Evolutionary conservation across 2,888 invertebrate species (phyloP).

Genomic region (Netelia melanura): DNA sequence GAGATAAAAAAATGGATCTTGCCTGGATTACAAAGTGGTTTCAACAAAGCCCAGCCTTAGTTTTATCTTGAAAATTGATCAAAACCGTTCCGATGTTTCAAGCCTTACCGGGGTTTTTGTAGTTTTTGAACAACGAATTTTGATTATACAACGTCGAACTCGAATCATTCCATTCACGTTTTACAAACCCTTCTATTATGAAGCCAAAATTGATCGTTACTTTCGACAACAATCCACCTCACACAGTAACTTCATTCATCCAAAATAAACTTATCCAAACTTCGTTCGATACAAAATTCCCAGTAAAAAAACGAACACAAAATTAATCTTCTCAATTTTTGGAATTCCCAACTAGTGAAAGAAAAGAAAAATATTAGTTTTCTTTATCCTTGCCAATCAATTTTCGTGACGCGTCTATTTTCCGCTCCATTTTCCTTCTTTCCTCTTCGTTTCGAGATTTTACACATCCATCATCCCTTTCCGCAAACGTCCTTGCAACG

Average conservation of each 20-base stretch:
- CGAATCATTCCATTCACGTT: background rate
- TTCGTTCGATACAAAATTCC: no score
- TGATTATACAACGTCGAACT: background rate
- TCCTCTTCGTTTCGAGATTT: background rate
- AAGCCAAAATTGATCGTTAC: no score
- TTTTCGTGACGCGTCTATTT: background rate
- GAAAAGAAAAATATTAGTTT: no score
- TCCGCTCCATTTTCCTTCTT: background rate
- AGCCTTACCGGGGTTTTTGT: background rate
- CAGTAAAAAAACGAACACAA: no score
- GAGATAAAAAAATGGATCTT: slow-evolving; percentile 21
- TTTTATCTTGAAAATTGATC: slow-evolving; percentile 29
- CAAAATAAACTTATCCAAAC: no score
- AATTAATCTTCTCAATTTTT: no score
- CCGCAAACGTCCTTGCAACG: background rate
- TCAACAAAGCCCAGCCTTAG: background rate
- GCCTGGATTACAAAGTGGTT: slow-evolving; percentile 31
- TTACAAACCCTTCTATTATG: no score
- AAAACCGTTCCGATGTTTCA: background rate
- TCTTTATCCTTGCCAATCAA: no score
- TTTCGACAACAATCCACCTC: no score
- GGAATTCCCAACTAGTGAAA: no score
- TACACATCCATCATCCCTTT: background rate
- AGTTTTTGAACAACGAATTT: background rate
- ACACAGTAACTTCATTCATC: no score